Conservation (phyloP, 2,888 invertebrate genomes). For the Ryuthela nishihirai region DNA sequence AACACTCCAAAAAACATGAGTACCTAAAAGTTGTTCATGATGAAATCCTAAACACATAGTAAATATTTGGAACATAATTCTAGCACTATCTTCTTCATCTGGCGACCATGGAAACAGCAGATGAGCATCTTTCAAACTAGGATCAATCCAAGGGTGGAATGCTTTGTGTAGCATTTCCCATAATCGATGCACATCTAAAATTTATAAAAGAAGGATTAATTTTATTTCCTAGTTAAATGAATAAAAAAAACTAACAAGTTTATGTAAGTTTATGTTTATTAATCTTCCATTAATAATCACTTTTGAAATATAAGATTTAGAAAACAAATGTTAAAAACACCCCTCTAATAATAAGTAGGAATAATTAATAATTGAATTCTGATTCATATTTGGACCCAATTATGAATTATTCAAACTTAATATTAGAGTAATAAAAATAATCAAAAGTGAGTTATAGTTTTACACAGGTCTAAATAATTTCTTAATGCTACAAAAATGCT, state of each 20-base stretch:
- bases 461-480: too few species aligned
- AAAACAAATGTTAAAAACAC: neutral
- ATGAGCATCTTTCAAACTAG: neutral
- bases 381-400: too few species aligned
- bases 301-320: neutral
- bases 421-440: too few species aligned
- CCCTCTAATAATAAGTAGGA: neutral
- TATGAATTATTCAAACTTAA: too few species aligned
- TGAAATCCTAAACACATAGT: conserved; percentile 12
- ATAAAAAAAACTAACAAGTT: too few species aligned
- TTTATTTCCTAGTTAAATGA: too few species aligned
- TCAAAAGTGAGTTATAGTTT: too few species aligned
- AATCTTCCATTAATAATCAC: neutral
- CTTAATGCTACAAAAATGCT: too few species aligned
- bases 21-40: conserved; percentile 11
- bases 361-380: too few species aligned
- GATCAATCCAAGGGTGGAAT: conserved; percentile 23
- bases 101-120: conserved; percentile 20
- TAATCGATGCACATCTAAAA: conserved; percentile 1
- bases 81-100: conserved; percentile 7
- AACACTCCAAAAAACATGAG: too few species aligned
- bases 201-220: too few species aligned
- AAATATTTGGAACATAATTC: conserved; percentile 16
- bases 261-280: too few species aligned
- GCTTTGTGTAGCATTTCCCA: conserved; percentile 4